Evolutionary conservation across 2,797 vertebrate species (phyloP).

Genomic region (Mastacembelus armatus): DNA sequence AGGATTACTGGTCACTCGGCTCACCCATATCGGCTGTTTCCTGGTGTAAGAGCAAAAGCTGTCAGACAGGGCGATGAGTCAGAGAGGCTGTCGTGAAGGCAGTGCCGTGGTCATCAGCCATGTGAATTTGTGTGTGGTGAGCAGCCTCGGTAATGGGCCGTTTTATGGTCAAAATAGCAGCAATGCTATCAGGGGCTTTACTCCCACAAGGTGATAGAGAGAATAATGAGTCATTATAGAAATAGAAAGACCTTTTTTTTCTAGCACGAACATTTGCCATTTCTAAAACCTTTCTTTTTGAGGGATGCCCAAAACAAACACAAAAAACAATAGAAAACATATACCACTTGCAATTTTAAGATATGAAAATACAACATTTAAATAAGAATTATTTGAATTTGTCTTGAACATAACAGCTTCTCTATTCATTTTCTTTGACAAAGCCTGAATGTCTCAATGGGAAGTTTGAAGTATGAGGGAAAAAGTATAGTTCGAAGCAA

Average conservation of each 20-base stretch:
- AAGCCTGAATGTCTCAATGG: too few relatives aligned
- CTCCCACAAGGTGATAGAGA: constrained; percentile 29
- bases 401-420: too few relatives aligned
- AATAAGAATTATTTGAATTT: too few relatives aligned
- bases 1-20: constrained; percentile 49
- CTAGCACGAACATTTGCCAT: neutral
- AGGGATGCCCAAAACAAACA: too few relatives aligned
- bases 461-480: too few relatives aligned
- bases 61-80: constrained; percentile 64
- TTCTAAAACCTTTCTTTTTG: too few relatives aligned
- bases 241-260: constrained; percentile 13
- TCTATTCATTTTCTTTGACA: too few relatives aligned
- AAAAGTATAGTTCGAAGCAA: too few relatives aligned
- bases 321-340: too few relatives aligned
- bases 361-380: too few relatives aligned
- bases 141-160: constrained; percentile 43
- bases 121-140: constrained; percentile 35
- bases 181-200: constrained; percentile 20
- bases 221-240: constrained; percentile 23
- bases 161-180: constrained; percentile 53
- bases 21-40: constrained; percentile 16
- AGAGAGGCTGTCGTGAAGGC: constrained; percentile 57
- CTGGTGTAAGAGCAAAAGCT: constrained; percentile 57
- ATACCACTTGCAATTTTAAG: too few relatives aligned
- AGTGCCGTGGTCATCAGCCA: constrained; percentile 36